Evolutionary conservation across 2,888 invertebrate species (phyloP), one percentile per base, ranked within the genome.

Genomic region (Thecocarcelia acutangulata): DNA sequence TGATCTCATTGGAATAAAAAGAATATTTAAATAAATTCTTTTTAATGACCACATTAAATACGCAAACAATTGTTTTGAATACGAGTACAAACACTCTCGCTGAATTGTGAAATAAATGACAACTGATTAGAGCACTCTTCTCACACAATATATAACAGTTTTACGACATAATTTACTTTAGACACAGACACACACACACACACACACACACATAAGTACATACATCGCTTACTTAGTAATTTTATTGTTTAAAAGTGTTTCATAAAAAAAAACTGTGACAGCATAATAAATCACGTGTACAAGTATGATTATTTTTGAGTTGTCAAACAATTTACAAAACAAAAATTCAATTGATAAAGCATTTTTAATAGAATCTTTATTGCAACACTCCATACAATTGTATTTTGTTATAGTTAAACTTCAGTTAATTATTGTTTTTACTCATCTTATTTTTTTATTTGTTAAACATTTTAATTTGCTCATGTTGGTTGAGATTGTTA

Each of bases 141-240:
- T 44, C 17, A 37, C 4, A 37, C 42, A 42, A 1, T 42, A 42
- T 42, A 59, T 42, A 33, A 33, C 21, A 70, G 42, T 42, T 56
- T 33, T 24, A 74, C 64, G 73, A 74, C 64, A 64, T 64, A 74
- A 74, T 64, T 74, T 74, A 46, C 52, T 56, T 42, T 37, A 63
- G 56, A 73, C 21, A 56, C 12, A 11, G 12, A 21, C 17, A 37
- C 13, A 56, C 44, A 19, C 21, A n/a, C 44, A 11, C 42, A 42
- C 13, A 42, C 3, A 11, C 12, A 42, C 42, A 56, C 64, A 56
- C n/a, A n/a, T n/a, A n/a, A n/a, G 24, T 17, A 64, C 33, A 50
- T 40, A 33, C 24, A 37, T 56, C n/a, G 50, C 59, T 40, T 11
- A 54, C 44, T 28, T 28, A 4, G 28, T 28, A 3, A 28, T 33